phyloP scores from a whole-genome alignment of 92 coral and sea anemone species.

The Ricordea florida region DNA sequence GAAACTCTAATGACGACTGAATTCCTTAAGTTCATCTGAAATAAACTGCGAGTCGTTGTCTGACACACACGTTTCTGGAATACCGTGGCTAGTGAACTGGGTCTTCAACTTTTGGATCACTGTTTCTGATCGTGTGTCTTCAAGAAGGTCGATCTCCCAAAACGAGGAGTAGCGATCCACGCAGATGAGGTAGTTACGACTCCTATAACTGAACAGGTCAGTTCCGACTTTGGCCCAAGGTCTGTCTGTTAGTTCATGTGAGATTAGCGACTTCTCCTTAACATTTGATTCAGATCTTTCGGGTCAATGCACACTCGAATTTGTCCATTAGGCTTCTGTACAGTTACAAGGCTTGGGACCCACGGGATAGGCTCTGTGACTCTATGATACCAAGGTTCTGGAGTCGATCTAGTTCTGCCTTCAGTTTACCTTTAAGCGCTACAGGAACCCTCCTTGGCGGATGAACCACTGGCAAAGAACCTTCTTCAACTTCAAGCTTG shows the following conservation, averaged over 20 bases:
- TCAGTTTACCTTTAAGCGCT: too few species aligned
- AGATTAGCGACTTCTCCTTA: conserved; percentile 6
- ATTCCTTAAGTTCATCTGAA: not conserved
- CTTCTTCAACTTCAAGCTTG: too few species aligned
- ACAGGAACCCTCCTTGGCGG: too few species aligned
- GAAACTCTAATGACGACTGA: not conserved
- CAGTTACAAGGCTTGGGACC: conserved; percentile 14
- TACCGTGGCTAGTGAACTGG: not conserved
- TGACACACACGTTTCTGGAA: not conserved
- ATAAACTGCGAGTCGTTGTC: not conserved
- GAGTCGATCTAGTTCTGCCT: too few species aligned
- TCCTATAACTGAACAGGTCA: too few species aligned
- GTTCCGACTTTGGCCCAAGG: too few species aligned
- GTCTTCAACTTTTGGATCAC: not conserved
- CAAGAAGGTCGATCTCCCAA: too few species aligned
- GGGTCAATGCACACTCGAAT: conserved; percentile 17
- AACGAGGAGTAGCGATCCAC: too few species aligned
- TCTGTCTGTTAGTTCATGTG: too few species aligned
- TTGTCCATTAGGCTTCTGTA: conserved; percentile 10
- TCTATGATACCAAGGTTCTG: conserved; percentile 16
- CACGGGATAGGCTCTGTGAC: conserved; percentile 26
- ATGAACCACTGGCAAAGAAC: too few species aligned
- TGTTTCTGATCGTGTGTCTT: not conserved
- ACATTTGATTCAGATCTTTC: not conserved
- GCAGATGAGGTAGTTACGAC: too few species aligned